phyloP scores from a whole-genome alignment of 2,113 vertebrate genomes.

The Oncorhynchus masou region DNA sequence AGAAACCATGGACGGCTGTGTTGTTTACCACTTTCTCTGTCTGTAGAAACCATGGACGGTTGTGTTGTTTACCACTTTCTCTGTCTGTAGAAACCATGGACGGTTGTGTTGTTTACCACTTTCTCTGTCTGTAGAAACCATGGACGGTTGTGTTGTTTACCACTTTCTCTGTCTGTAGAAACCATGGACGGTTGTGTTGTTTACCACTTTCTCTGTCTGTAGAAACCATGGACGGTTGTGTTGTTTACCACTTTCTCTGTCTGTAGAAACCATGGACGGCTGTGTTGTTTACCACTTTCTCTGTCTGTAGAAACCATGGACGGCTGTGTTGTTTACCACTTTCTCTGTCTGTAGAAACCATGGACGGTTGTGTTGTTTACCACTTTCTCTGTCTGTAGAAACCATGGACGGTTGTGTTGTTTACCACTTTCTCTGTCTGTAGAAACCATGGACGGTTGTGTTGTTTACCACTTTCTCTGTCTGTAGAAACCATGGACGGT shows the following conservation, averaged over 20 bases:
- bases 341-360: conserved; percentile 76
- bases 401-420: conserved; percentile 81
- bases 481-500: conserved; percentile 69
- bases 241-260: background rate
- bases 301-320: conserved; percentile 86
- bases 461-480: background rate
- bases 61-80: background rate
- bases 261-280: conserved; percentile 90
- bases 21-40: background rate
- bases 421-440: conserved; percentile 14
- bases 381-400: conserved; percentile 68
- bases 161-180: conserved; percentile 68
- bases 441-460: conserved; percentile 89
- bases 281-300: conserved; percentile 55
- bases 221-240: conserved; percentile 89
- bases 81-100: conserved; percentile 86
- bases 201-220: conserved; percentile 14
- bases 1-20: conserved; percentile 94
- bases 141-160: conserved; percentile 76
- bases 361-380: conserved; percentile 76
- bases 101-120: conserved; percentile 54
- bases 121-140: conserved; percentile 76
- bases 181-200: conserved; percentile 81
- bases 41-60: conserved; percentile 90
- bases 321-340: conserved; percentile 70